Conservation (phyloP, 2,113 vertebrate species). For the Ursus arctos region DNA sequence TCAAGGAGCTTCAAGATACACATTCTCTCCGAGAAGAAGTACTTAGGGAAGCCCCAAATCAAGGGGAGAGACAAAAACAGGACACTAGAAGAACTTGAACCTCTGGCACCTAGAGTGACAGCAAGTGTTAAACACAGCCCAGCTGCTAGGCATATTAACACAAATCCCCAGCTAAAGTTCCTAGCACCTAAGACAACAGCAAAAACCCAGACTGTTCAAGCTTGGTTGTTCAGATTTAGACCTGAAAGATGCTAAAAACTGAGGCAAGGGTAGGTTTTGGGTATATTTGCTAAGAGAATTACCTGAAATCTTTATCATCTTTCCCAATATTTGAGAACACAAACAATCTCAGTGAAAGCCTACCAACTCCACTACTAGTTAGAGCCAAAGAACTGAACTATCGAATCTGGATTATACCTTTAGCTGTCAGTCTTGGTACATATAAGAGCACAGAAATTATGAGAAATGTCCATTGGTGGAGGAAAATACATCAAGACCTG, state of each 20-base stretch:
- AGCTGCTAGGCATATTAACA: neutral
- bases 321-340: neutral
- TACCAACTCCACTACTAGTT: neutral
- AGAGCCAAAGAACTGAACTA: neutral
- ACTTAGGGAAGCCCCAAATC: neutral
- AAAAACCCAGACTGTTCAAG: neutral
- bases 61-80: neutral
- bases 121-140: neutral
- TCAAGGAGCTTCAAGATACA: neutral
- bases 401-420: neutral
- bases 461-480: neutral
- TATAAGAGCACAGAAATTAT: neutral
- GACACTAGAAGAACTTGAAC: neutral
- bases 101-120: neutral
- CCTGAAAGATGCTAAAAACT: slow-evolving; percentile 1
- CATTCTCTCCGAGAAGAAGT: neutral
- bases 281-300: neutral
- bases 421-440: neutral
- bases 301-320: neutral
- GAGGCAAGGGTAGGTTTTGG: neutral
- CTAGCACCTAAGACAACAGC: neutral
- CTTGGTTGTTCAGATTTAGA: neutral
- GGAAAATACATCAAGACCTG: neutral
- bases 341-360: neutral
- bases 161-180: neutral